Percentiles rank a stretch among this genome's conserved stretches.
Conservation (phyloP, 53 echinoderm and acorn worm genomes). For the Paracentrotus lividus region DNA sequence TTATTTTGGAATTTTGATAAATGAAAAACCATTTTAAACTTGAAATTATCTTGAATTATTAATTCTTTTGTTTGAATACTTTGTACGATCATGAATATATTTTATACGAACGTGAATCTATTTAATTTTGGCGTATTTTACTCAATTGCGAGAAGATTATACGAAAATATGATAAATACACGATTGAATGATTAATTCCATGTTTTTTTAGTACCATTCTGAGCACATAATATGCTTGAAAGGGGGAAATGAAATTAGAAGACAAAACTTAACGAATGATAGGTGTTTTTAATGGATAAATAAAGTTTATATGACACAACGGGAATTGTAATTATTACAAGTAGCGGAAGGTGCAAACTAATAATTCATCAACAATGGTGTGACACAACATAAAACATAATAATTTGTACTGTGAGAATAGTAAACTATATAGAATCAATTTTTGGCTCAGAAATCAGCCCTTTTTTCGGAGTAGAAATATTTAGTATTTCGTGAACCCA, state of each 20-base stretch:
- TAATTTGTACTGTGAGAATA: conserved; percentile 45
- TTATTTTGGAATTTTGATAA: background rate
- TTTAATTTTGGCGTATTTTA: background rate
- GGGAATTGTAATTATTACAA: background rate
- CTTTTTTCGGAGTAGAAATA: conserved; percentile 22
- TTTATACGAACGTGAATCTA: background rate
- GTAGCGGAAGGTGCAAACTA: conserved; percentile 31
- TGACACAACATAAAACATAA: conserved; percentile 12
- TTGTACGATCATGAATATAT: background rate
- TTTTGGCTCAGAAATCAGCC: conserved; percentile 36
- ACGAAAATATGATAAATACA: background rate
- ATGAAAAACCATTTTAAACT: background rate
- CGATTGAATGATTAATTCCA: background rate
- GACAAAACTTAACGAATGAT: background rate
- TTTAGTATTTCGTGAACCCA: conserved; percentile 25
- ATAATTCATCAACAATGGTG: conserved; percentile 38
- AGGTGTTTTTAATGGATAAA: background rate
- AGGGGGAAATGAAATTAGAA: background rate
- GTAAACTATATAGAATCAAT: conserved; percentile 35
- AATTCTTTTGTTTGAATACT: background rate
- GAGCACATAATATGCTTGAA: conserved; percentile 9
- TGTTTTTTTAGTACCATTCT: conserved; percentile 13
- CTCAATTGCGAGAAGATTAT: background rate
- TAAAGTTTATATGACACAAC: background rate
- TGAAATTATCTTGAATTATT: background rate